Conservation (phyloP, 2,888 invertebrate genomes). For the Andrena flavipes region DNA sequence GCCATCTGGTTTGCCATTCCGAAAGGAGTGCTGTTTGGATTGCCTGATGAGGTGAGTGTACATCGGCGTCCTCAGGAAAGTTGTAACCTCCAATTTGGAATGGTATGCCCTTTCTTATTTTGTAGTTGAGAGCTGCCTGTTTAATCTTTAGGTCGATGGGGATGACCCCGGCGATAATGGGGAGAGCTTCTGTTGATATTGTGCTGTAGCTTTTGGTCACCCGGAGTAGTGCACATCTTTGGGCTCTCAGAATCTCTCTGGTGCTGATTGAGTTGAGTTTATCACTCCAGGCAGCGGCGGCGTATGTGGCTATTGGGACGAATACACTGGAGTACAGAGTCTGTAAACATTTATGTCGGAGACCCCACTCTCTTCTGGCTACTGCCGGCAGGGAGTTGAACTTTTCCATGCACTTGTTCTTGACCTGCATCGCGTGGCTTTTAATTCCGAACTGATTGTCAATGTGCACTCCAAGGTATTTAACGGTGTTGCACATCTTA, state of each 20-base stretch:
- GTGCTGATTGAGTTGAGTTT: not conserved
- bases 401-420: not conserved
- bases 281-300: not conserved
- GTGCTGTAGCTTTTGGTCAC: not conserved
- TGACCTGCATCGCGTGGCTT: not conserved
- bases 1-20: not conserved
- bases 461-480: slow-evolving; percentile 18
- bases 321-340: not conserved
- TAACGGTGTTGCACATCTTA: not conserved
- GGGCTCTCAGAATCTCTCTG: not conserved
- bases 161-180: not conserved
- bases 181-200: not conserved
- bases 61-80: not conserved
- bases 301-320: not conserved
- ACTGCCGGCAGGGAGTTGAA: slow-evolving; percentile 8
- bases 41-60: not conserved
- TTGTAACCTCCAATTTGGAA: not conserved
- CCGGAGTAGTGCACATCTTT: not conserved
- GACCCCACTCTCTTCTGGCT: not conserved
- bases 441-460: not conserved
- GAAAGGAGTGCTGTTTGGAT: not conserved
- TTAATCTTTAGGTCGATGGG: not conserved
- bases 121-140: not conserved
- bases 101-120: not conserved
- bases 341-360: not conserved